A percentile compares a stretch with the other conserved stretches of the same genome.
Evolutionary conservation across 2,797 vertebrate genomes (phyloP).

Genomic region (Phataginus tetradactyla): DNA sequence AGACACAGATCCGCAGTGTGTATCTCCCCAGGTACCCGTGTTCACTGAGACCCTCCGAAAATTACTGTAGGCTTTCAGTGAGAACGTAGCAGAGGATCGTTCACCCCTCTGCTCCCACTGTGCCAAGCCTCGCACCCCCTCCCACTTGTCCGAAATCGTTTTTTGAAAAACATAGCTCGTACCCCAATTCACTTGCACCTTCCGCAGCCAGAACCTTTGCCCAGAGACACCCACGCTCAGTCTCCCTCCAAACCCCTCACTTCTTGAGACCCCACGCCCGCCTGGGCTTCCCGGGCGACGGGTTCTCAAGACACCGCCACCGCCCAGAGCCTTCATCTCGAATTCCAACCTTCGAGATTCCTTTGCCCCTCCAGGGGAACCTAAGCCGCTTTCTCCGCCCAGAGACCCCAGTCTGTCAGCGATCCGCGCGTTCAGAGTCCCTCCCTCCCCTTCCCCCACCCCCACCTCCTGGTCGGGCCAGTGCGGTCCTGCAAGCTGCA

Average conservation of each 20-base stretch:
- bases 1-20: slow-evolving; percentile 70
- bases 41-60: slow-evolving; percentile 58
- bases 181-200: not conserved
- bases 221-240: not conserved
- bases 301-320: slow-evolving; percentile 14
- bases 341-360: not conserved
- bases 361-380: not conserved
- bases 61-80: slow-evolving; percentile 33
- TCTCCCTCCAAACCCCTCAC: not conserved
- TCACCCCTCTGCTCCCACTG: not conserved
- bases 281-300: not conserved
- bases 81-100: slow-evolving; percentile 12
- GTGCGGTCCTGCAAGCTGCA: slow-evolving; percentile 63
- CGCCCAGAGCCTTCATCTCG: not conserved
- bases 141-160: slow-evolving; percentile 4
- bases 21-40: slow-evolving; percentile 35
- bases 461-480: not conserved
- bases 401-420: slow-evolving; percentile 29
- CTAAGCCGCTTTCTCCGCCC: not conserved
- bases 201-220: slow-evolving; percentile 26
- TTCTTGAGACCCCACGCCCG: slow-evolving; percentile 41
- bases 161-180: not conserved
- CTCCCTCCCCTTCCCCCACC: not conserved
- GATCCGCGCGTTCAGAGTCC: slow-evolving; percentile 17
- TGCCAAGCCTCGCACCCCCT: not conserved